Percentiles rank a stretch among this genome's conserved stretches.
phyloP scores from a whole-genome alignment of 2,888 invertebrate genomes.

The Stictocephala bisonia region DNA sequence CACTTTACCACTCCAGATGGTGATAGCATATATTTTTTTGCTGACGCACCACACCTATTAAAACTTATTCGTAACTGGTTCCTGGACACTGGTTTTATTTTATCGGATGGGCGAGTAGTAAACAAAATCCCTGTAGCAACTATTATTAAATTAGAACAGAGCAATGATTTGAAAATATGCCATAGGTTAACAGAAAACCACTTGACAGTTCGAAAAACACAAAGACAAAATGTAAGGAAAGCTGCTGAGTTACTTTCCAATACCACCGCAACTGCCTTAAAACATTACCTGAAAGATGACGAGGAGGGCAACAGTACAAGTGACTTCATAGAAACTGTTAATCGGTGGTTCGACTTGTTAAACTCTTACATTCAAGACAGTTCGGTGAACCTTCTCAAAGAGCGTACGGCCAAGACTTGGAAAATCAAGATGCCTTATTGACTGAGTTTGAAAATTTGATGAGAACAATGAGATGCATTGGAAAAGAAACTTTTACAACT shows the following conservation, averaged over 20 bases:
- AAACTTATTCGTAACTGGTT: conserved; percentile 22
- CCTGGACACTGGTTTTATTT: conserved; percentile 21
- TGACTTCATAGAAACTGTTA: conserved; percentile 30
- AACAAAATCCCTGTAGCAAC: conserved; percentile 14
- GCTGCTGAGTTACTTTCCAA: conserved; percentile 40
- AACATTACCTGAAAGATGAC: conserved; percentile 6
- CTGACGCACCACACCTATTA: conserved; percentile 33
- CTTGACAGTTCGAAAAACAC: conserved; percentile 5
- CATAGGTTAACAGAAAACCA: conserved; percentile 1
- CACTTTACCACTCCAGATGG: background rate
- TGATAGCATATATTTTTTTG: conserved; percentile 11
- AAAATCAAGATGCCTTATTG: no score
- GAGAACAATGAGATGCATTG: no score
- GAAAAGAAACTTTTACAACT: no score
- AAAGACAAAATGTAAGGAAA: conserved; percentile 32
- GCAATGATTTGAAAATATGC: conserved; percentile 34
- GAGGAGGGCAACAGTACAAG: background rate
- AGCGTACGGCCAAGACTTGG: no score
- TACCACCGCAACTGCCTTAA: conserved; percentile 41
- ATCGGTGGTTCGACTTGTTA: conserved; percentile 37
- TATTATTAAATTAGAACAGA: conserved; percentile 4
- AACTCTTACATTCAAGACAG: conserved; percentile 22
- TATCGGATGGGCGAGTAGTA: background rate
- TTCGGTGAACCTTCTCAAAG: no score
- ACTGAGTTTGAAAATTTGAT: no score